Percentiles rank a stretch among this genome's conserved stretches.
These are phyloP conservation scores for Sciurus carolinensis DNA, from an alignment of 2,797 vertebrate genomes.

Conservation along the genomic window DNA sequence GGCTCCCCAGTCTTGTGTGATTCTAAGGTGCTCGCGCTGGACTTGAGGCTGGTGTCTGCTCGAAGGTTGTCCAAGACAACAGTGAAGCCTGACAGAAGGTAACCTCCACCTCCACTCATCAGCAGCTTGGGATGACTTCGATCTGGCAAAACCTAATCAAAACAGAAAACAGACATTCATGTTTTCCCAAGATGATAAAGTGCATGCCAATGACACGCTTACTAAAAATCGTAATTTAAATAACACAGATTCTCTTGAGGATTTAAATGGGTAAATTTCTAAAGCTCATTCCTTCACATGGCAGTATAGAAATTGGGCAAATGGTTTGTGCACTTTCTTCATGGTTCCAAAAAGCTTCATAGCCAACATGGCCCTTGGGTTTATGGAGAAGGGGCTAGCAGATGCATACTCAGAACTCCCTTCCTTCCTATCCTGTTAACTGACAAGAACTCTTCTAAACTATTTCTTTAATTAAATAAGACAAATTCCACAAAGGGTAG, in stretches of 20 bases:
- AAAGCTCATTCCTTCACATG: not conserved
- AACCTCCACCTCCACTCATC: slow-evolving; percentile 97
- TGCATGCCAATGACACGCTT: not conserved
- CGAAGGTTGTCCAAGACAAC: slow-evolving; percentile 89
- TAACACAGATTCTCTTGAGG: not conserved
- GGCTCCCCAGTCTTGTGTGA: slow-evolving; percentile 90
- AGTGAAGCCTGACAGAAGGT: slow-evolving; percentile 96
- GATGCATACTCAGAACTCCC: not conserved
- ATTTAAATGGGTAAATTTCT: not conserved
- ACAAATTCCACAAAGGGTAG: not conserved
- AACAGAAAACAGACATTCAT: slow-evolving; percentile 34
- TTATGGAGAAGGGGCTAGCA: not conserved
- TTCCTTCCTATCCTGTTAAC: not conserved
- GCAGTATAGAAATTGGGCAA: not conserved
- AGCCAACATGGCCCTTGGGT: not conserved
- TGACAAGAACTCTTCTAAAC: not conserved
- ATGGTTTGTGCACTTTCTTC: not conserved
- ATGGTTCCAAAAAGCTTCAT: not conserved
- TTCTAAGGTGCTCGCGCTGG: slow-evolving; percentile 75
- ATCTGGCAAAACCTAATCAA: slow-evolving; percentile 95
- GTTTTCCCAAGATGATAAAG: slow-evolving; percentile 16
- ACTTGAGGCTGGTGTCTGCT: slow-evolving; percentile 82
- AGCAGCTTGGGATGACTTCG: slow-evolving; percentile 96
- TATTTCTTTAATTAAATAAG: not conserved
- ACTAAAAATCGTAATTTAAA: slow-evolving; percentile 43